These are phyloP conservation scores for Platyura marginata DNA, from an alignment of 1,140 invertebrate species.

Conservation along the genomic window DNA sequence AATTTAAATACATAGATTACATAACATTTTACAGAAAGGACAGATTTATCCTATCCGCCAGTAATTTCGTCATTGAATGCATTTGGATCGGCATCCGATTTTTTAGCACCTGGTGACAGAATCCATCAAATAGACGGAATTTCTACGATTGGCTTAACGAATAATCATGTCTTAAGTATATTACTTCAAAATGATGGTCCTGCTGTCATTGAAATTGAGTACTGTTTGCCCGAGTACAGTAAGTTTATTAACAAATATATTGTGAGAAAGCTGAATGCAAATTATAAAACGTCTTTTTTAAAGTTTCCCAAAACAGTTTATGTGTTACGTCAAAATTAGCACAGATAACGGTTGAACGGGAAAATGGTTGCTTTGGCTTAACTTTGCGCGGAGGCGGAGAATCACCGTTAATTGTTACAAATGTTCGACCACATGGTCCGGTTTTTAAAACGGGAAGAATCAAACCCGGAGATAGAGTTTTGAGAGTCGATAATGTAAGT, in stretches of 20 bases:
- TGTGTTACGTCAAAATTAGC: slow-evolving; percentile 54
- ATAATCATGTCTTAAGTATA: slow-evolving; percentile 58
- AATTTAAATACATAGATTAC: too few relatives aligned
- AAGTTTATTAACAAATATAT: slow-evolving; percentile 23
- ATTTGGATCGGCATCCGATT: slow-evolving; percentile 22
- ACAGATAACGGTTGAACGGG: slow-evolving; percentile 57
- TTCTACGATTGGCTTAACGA: slow-evolving; percentile 49
- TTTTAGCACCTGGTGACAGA: slow-evolving; percentile 51
- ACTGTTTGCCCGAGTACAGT: slow-evolving; percentile 60
- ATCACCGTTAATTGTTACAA: slow-evolving; percentile 69
- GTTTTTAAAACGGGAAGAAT: slow-evolving; percentile 64
- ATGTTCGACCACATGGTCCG: slow-evolving; percentile 72
- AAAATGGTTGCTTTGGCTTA: slow-evolving; percentile 71
- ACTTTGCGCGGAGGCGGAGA: slow-evolving; percentile 66
- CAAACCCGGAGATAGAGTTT: slow-evolving; percentile 71
- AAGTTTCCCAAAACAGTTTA: slow-evolving; percentile 39
- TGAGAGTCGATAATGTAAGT: slow-evolving; percentile 67
- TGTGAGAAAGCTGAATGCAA: too few relatives aligned
- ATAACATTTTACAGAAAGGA: slow-evolving; percentile 16
- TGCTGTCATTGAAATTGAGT: slow-evolving; percentile 63
- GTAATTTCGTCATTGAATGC: slow-evolving; percentile 20
- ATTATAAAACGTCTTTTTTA: too few relatives aligned
- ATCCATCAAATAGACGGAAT: slow-evolving; percentile 68
- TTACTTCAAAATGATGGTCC: slow-evolving; percentile 53
- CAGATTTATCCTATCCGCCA: slow-evolving; percentile 23